phyloP scores from a whole-genome alignment of 2,797 vertebrate species.

The Rhyacichthys aspro region DNA sequence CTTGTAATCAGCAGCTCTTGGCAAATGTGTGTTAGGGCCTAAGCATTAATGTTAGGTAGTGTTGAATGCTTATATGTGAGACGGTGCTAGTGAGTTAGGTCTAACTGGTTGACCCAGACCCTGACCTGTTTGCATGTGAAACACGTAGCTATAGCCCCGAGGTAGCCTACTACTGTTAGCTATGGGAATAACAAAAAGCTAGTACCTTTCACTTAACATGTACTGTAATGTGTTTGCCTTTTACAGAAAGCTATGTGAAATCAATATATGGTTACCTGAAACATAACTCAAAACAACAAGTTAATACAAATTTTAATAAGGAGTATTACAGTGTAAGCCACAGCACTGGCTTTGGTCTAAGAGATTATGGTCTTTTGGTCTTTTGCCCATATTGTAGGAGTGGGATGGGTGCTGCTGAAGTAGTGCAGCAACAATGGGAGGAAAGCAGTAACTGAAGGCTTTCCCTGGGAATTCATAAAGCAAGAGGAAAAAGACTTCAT shows the following conservation, averaged over 20 bases:
- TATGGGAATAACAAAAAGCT: neutral
- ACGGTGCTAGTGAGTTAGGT: constrained; percentile 25
- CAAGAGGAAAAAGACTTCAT: constrained; percentile 24
- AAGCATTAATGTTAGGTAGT: neutral
- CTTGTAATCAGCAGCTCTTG: neutral
- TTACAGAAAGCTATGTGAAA: neutral
- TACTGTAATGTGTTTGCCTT: neutral
- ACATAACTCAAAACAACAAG: too few species aligned
- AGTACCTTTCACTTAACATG: neutral
- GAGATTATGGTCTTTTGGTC: constrained; percentile 40
- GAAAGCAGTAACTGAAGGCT: constrained; percentile 58
- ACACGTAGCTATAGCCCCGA: constrained; percentile 14
- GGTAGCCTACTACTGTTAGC: constrained; percentile 1
- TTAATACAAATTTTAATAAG: constrained; percentile 16
- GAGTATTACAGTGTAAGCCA: constrained; percentile 3
- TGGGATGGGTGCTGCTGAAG: constrained; percentile 57
- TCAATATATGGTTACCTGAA: neutral
- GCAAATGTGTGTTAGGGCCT: constrained; percentile 23
- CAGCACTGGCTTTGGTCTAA: constrained; percentile 25
- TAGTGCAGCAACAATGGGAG: constrained; percentile 64
- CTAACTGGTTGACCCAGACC: constrained; percentile 47
- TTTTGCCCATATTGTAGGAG: constrained; percentile 55
- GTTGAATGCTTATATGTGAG: constrained; percentile 26
- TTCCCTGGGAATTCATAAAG: constrained; percentile 54
- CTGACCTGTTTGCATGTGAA: constrained; percentile 40